Percentiles rank a stretch among this genome's conserved stretches.
Conservation (phyloP, 2,797 vertebrate genomes). For the Megalops cyprinoides region DNA sequence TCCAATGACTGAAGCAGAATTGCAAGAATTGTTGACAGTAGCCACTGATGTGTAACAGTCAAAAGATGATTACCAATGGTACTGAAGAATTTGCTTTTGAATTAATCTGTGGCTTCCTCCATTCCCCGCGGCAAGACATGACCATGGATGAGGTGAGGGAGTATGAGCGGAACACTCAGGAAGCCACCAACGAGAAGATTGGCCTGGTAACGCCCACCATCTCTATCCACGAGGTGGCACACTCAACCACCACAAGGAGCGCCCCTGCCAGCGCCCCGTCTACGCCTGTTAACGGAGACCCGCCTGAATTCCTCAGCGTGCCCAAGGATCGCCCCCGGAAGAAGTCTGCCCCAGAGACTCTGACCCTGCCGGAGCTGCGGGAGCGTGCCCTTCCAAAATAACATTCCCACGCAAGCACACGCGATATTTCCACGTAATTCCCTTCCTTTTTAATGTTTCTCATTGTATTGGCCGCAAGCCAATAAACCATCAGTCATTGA, state of each 20-base stretch:
- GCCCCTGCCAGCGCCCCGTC: conserved; percentile 63
- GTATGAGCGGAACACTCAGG: conserved; percentile 69
- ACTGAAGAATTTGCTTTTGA: not conserved
- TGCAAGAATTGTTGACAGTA: not conserved
- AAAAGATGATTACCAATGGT: not conserved
- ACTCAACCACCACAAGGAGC: conserved; percentile 52
- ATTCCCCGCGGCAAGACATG: conserved; percentile 58
- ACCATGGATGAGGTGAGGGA: conserved; percentile 68
- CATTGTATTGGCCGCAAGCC: not conserved
- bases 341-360: conserved; percentile 67
- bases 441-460: not conserved
- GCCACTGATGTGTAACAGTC: not conserved
- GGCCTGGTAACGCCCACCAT: conserved; percentile 64
- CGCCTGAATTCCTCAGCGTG: conserved; percentile 67
- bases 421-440: not conserved
- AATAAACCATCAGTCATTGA: not conserved
- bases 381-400: conserved; percentile 45
- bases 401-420: not conserved
- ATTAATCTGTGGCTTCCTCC: not conserved
- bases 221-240: conserved; percentile 59
- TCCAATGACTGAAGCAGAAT: not conserved
- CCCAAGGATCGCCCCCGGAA: conserved; percentile 66
- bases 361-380: conserved; percentile 61
- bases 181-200: conserved; percentile 72
- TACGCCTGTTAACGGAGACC: conserved; percentile 62